Percentiles rank a stretch among this genome's conserved stretches.
Evolutionary conservation across 2,113 vertebrate genomes (phyloP).

Genomic region (Nothoprocta pentlandii): DNA sequence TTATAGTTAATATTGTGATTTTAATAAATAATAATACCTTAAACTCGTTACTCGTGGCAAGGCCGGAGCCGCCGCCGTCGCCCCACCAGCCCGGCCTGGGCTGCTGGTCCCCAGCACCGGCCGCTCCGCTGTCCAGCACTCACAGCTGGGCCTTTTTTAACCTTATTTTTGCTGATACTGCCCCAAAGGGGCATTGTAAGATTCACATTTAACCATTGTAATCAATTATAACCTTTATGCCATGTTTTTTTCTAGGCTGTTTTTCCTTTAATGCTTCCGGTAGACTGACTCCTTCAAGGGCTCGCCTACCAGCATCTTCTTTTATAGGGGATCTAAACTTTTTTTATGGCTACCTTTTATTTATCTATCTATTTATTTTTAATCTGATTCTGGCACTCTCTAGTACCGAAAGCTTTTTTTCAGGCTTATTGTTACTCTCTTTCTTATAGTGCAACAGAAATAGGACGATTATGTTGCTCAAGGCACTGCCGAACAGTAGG

Average conservation of each 20-base stretch:
- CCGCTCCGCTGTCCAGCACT: too few relatives aligned
- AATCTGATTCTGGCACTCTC: neutral
- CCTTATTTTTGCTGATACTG: neutral
- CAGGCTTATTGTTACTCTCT: rapidly evolving
- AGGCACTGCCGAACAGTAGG: neutral
- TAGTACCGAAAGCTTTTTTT: neutral
- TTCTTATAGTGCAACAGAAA: neutral
- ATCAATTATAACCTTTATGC: neutral
- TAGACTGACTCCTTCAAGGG: rapidly evolving
- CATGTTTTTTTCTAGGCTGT: neutral
- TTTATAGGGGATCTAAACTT: neutral
- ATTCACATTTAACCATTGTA: rapidly evolving
- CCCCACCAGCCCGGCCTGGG: too few relatives aligned
- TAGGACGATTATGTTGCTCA: rapidly evolving
- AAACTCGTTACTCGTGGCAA: too few relatives aligned
- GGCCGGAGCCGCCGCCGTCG: too few relatives aligned
- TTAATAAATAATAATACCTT: too few relatives aligned
- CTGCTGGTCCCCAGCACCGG: too few relatives aligned
- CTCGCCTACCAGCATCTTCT: rapidly evolving
- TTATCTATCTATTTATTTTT: too few relatives aligned
- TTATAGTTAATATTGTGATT: too few relatives aligned
- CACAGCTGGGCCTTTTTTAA: neutral
- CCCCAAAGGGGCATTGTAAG: too few relatives aligned
- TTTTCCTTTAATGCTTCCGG: neutral
- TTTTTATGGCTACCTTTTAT: rapidly evolving